A percentile compares a stretch with the other conserved stretches of the same genome.
Conservation (phyloP, 2,888 invertebrate species). For the Polydrusus pterygomalis region DNA sequence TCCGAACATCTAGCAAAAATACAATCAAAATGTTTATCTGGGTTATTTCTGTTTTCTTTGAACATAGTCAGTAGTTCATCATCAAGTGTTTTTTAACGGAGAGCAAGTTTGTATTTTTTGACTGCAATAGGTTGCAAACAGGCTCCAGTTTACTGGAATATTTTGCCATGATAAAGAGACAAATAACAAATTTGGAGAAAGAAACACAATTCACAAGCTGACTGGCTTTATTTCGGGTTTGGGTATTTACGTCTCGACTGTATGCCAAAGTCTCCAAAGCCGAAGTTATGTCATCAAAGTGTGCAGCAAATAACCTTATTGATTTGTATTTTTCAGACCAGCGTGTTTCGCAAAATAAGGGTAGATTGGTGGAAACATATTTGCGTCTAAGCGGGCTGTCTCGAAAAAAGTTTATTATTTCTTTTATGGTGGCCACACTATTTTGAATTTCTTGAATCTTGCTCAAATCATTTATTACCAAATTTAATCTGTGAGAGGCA, state of each 20-base stretch:
- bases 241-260: conserved; percentile 6
- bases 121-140: conserved; percentile 21
- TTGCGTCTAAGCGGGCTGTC: background rate
- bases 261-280: conserved; percentile 20
- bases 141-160: conserved; percentile 30
- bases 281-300: conserved; percentile 16
- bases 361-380: background rate
- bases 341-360: conserved; percentile 1
- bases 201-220: conserved; percentile 20
- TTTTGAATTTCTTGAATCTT: conserved; percentile 17
- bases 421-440: background rate
- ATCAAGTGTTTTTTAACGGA: background rate
- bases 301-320: background rate
- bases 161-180: conserved; percentile 16
- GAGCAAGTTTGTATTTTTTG: conserved; percentile 16
- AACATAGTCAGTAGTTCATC: conserved; percentile 19
- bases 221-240: conserved; percentile 25
- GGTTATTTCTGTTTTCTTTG: conserved; percentile 27
- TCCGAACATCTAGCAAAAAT: background rate
- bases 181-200: conserved; percentile 21
- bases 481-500: conserved; percentile 4
- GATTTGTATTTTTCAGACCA: background rate
- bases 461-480: conserved; percentile 6
- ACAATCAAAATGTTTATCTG: conserved; percentile 27
- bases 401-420: conserved; percentile 18